Evolutionary conservation across 2,888 invertebrate genomes (phyloP), one percentile per base, ranked within the genome.

Genomic region (Amphimallon solstitiale): DNA sequence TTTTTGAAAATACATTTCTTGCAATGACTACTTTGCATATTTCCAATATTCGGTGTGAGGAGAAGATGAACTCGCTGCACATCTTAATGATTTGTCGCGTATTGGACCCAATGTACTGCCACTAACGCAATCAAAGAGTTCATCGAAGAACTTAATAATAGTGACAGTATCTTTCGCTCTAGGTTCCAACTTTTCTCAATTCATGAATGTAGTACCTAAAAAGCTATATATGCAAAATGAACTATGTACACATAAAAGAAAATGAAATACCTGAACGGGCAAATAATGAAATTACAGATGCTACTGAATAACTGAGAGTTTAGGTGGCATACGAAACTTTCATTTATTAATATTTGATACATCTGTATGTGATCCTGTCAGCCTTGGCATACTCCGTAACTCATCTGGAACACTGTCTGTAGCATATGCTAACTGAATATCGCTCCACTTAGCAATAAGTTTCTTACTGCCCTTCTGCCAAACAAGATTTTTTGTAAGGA

Each of bases 401-500:
- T 65, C 29, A 9, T 52, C 61, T 34, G 34, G 19, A 12, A 15
- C 14, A 34, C 14, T 38, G 40, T 65, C 67, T 21, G 60, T 45
- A 6, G 6, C 7, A 45, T 34, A 62, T 15, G 62, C 48, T 1
- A 12, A 9, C 4, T 45, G 14, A 35, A 62, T 37, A 19, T 62
- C 37, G 5, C 15, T 17, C 62, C 48, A 62, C 14, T 29, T 62
- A 7, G 48, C 62, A 10, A 14, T 12, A 10, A 19, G 17, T 17
- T 10, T 62, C 10, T 5, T n/a, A 4, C 12, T 17, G 5, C 35
- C 21, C 14, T 52, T 12, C 10, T 40, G 12, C 61, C 65, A 68
- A 10, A 65, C 29, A 7, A 65, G 35, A 48, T 61, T 65, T 56
- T 62, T 68, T 17, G 14, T 59, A 9, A 65, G 19, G n/a, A 54